Evolutionary conservation across 1,140 invertebrate species (phyloP).

Genomic region (Megalonaias nervosa): DNA sequence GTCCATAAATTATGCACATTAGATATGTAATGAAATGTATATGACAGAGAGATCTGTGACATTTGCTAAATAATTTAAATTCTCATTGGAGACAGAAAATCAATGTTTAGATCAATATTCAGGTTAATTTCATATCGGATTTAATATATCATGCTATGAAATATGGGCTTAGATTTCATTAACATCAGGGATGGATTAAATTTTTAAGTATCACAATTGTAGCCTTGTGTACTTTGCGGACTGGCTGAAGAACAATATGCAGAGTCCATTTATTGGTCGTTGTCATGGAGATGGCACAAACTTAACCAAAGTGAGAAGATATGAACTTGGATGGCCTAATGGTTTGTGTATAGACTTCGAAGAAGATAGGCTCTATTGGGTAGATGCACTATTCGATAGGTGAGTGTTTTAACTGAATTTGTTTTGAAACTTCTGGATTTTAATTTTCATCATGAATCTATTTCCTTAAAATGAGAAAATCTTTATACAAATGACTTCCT

Average conservation of each 20-base stretch:
- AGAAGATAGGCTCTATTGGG: slow-evolving; percentile 91
- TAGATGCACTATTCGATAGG: slow-evolving; percentile 84
- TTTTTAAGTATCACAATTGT: slow-evolving; percentile 9
- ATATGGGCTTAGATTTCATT: not conserved
- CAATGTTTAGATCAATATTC: not conserved
- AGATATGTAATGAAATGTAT: no score
- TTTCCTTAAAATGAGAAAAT: no score
- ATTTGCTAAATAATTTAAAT: not conserved
- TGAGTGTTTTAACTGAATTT: slow-evolving; percentile 9
- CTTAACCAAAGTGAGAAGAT: slow-evolving; percentile 82
- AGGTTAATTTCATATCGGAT: not conserved
- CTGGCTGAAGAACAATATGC: slow-evolving; percentile 89
- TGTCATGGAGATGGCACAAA: slow-evolving; percentile 89
- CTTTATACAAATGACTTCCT: no score
- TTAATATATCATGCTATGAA: not conserved
- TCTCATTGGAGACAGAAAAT: not conserved
- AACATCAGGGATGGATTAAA: not conserved
- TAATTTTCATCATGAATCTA: no score
- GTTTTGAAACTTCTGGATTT: no score
- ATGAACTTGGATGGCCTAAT: slow-evolving; percentile 82
- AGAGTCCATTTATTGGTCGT: slow-evolving; percentile 94
- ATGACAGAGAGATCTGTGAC: not conserved
- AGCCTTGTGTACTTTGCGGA: slow-evolving; percentile 94
- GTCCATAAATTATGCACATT: no score
- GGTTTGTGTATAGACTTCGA: slow-evolving; percentile 82